Conservation (phyloP, 2,113 vertebrate species). For the Rhadina sibilatrix region DNA sequence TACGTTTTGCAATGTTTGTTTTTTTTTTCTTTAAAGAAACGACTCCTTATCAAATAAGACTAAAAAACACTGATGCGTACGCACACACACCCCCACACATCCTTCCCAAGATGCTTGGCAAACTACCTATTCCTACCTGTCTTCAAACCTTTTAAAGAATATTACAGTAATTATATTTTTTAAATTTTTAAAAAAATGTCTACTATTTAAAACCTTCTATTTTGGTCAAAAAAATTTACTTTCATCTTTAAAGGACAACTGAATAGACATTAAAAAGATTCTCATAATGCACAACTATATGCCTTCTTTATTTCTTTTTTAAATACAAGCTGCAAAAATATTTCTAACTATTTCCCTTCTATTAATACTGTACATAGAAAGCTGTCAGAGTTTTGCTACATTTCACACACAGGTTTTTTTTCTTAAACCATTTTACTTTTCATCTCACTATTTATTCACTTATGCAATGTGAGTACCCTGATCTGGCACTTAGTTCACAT, state of each 20-base stretch:
- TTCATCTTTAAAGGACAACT: slow-evolving; percentile 56
- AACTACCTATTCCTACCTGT: slow-evolving; percentile 8
- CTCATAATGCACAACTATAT: slow-evolving; percentile 48
- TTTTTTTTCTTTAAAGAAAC: slow-evolving; percentile 36
- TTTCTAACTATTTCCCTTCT: slow-evolving; percentile 75
- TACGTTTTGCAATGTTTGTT: neutral
- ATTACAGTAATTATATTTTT: neutral
- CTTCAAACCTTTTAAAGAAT: slow-evolving; percentile 45
- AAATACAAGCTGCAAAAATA: slow-evolving; percentile 80
- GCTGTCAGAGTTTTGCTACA: slow-evolving; percentile 72
- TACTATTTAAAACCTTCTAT: slow-evolving; percentile 43
- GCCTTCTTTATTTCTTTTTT: slow-evolving; percentile 40
- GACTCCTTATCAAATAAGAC: slow-evolving; percentile 61
- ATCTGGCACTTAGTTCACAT: slow-evolving; percentile 74
- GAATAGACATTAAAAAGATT: slow-evolving; percentile 66
- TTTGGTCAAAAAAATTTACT: slow-evolving; percentile 39
- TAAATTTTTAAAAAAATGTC: neutral
- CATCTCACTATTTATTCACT: slow-evolving; percentile 16
- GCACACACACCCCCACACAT: neutral
- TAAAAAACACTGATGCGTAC: slow-evolving; percentile 54
- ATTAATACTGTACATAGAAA: slow-evolving; percentile 81
- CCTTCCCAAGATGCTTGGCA: neutral
- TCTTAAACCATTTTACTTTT: slow-evolving; percentile 39
- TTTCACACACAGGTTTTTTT: slow-evolving; percentile 69
- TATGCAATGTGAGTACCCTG: slow-evolving; percentile 52